Evolutionary conservation across 2,888 invertebrate species (phyloP), one percentile per base, ranked within the genome.

Genomic region (Calliopum simillimum): DNA sequence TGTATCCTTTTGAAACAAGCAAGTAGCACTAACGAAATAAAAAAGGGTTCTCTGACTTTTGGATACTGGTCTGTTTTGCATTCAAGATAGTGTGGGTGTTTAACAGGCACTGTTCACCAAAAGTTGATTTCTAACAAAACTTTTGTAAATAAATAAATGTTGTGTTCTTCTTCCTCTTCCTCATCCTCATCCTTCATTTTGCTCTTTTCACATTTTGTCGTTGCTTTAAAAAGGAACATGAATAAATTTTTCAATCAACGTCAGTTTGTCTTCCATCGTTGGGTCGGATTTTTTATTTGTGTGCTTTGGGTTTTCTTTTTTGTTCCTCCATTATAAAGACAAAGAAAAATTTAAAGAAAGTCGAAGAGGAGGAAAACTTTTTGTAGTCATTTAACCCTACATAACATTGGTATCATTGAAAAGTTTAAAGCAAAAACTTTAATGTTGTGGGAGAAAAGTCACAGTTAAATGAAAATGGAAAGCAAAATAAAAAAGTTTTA

Each of bases 161-260:
- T 16, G 25, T 41, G 21, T 66, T 62, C 47, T 43, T 59, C 64
- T 12, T 56, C 61, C 41, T 64, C 47, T 41, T 61, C 62, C 14
- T 64, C 71, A 14, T 69, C 58, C 46, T 56, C 71, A 25, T 41
- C 51, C 2, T 25, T 70, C 51, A 19, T 16, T 44, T 16, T 44
- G 49, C 41, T 16, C 56, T 56, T 21, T 33, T 70, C 64, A 43
- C 63, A 53, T 61, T 61, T 41, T 23, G 51, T 62, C 53, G 68
- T 73, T 58, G 68, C 72, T 73, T 73, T 62, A 74, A 68, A 74
- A 67, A 61, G 62, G 33, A 33, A 33, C 33, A 73, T 74, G 75
- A 73, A 77, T 77, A 77, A 76, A 77, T 76, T 77, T 77, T 75
- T 72, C 77, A 77, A 77, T 77, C 77, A 77, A 75, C 76, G 75